Evolutionary conservation across 2,888 invertebrate genomes (phyloP), one percentile per base, ranked within the genome.

Genomic region (Apodemia duryi): DNA sequence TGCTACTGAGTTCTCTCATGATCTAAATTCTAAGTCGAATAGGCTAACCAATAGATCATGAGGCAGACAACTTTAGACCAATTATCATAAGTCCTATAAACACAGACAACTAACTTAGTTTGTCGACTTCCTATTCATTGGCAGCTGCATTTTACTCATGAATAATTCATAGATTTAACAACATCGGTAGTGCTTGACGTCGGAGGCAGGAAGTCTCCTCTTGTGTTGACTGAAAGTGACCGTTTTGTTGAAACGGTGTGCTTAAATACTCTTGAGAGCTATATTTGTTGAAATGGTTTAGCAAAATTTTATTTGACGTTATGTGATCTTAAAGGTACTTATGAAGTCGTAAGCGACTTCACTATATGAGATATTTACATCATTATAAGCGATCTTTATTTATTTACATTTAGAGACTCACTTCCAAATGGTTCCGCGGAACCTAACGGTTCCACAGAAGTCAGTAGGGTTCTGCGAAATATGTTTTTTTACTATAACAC

Each of bases 181-280:
- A 72, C 77, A 77, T 75, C 65, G 71, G 72, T 70, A 76, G 72
- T 71, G 76, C 80, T 84, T 79, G 77, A 81, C 77, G 75, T 76
- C 74, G 74, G 74, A 75, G 77, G 72, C 80, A 85, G 85, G 84
- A 86, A 84, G 80, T 81, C 71, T 67, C 68, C 73, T 75, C 75
- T 73, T 72, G 69, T 74, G 71, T 73, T 76, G 75, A 72, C 74
- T 73, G 74, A 75, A 75, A 74, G 75, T 74, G 73, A 71, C 67
- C 71, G 70, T 66, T 68, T 66, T 73, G 70, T 75, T 74, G 69
- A 69, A 71, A 70, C 70, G 68, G 70, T 68, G 67, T 70, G 68
- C 70, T 69, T 69, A 66, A 70, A 73, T 68, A 67, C 63, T 52
- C 65, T 69, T 67, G 65, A 66, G 69, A 41, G 70, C 66, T 72